Conservation (phyloP, 1,140 invertebrate genomes). For the Caenorhabditis remanei region DNA sequence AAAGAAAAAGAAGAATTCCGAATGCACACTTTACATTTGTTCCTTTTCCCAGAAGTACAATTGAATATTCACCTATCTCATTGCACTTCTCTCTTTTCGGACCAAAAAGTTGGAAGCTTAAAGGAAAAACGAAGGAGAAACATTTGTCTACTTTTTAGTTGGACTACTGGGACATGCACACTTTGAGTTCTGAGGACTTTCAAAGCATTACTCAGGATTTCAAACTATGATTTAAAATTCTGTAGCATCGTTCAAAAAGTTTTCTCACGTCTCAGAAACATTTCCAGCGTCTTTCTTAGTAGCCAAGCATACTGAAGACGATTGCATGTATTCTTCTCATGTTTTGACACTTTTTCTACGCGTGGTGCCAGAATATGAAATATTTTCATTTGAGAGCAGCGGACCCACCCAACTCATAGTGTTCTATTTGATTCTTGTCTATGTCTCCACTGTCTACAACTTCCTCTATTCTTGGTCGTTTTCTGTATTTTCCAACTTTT, state of each 20-base stretch:
- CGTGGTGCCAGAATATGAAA: not conserved
- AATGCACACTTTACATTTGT: constrained; percentile 31
- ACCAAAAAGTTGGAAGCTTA: not conserved
- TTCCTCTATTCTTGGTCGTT: not conserved
- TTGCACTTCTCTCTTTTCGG: not conserved
- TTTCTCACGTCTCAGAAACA: not conserved
- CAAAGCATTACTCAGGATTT: too few relatives aligned
- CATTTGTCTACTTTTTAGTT: not conserved
- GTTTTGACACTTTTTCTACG: constrained; percentile 2
- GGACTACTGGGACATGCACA: not conserved
- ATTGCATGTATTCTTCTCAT: not conserved
- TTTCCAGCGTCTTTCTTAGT: not conserved
- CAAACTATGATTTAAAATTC: too few relatives aligned
- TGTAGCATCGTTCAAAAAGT: not conserved
- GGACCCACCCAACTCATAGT: constrained; percentile 9
- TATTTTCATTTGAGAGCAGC: constrained; percentile 22
- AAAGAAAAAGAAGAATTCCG: not conserved
- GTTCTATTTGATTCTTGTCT: constrained; percentile 33
- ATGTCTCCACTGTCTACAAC: not conserved
- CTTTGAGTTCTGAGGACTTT: too few relatives aligned
- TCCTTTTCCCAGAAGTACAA: constrained; percentile 40
- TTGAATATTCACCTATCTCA: constrained; percentile 16
- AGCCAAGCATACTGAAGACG: not conserved
- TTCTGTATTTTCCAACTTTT: not conserved
- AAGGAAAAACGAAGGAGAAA: not conserved